These are phyloP conservation scores for Bergia sp. DNA, from an alignment of 92 coral and sea anemone species.

Conservation along the genomic window DNA sequence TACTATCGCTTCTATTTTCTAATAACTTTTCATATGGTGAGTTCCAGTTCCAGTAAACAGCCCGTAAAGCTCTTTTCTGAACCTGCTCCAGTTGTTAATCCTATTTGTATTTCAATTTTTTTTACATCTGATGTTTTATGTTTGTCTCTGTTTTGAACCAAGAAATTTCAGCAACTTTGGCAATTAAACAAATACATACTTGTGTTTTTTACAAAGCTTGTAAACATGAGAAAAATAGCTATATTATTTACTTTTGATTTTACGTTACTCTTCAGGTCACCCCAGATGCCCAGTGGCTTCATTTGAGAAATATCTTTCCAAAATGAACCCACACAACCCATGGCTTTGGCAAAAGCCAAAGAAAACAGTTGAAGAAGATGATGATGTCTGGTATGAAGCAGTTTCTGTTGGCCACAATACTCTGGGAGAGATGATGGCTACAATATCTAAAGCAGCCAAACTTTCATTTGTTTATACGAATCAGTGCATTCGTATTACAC, in stretches of 20 bases:
- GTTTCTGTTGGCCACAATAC: conserved; percentile 84
- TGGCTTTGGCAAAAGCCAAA: conserved; percentile 62
- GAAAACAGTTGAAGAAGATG: conserved; percentile 48
- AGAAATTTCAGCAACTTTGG: background rate
- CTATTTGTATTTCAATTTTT: no score
- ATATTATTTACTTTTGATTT: background rate
- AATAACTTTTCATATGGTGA: no score
- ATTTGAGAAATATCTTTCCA: conserved; percentile 55
- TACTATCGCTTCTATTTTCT: no score
- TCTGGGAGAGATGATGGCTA: conserved; percentile 88
- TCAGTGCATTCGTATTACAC: conserved; percentile 80
- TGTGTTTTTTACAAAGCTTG: no score
- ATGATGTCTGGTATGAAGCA: conserved; percentile 58
- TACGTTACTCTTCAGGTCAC: conserved; percentile 54
- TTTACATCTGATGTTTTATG: no score
- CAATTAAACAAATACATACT: background rate
- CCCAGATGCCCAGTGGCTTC: conserved; percentile 65
- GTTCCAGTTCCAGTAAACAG: no score
- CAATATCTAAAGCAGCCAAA: conserved; percentile 79
- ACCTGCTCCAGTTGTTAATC: no score
- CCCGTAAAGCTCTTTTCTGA: no score
- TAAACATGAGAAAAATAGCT: background rate
- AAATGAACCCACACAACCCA: conserved; percentile 58
- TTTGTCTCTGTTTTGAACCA: background rate
- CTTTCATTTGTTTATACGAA: conserved; percentile 80